Evolutionary conservation across 2,797 vertebrate species (phyloP).

Genomic region (Manis pentadactyla): DNA sequence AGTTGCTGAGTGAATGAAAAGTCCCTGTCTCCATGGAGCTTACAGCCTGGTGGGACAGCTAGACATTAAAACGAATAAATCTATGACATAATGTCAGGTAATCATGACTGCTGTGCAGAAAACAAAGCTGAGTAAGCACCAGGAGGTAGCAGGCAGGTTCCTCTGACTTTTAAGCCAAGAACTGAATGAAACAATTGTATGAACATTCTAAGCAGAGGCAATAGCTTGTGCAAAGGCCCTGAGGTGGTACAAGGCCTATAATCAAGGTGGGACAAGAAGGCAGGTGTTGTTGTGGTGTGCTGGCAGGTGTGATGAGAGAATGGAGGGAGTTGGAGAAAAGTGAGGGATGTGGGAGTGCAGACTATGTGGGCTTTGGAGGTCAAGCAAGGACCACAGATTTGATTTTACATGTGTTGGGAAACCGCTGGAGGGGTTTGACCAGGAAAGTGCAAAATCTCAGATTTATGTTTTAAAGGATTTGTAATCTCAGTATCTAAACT

Average conservation of each 20-base stretch:
- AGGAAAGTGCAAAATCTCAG: background rate
- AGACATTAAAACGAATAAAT: background rate
- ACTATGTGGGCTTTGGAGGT: background rate
- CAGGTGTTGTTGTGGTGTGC: background rate
- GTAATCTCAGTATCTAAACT: background rate
- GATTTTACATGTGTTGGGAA: background rate
- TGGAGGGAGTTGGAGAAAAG: background rate
- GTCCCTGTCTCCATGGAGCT: background rate
- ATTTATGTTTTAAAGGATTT: background rate
- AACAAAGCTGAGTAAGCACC: conserved; percentile 9
- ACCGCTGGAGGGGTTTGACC: background rate
- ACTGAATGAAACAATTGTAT: background rate
- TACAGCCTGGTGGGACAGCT: background rate
- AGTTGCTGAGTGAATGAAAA: conserved; percentile 24
- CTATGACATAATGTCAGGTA: background rate
- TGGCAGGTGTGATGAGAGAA: background rate
- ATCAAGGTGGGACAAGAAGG: background rate
- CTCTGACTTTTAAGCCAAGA: background rate
- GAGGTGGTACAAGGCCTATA: background rate
- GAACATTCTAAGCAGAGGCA: background rate
- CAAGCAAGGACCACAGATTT: background rate
- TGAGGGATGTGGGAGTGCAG: background rate
- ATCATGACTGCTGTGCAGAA: background rate
- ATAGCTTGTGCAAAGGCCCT: conserved; percentile 45
- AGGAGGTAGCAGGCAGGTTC: background rate